These are phyloP conservation scores for Oreochromis spilurus DNA, from an alignment of 2,113 vertebrate genomes.

Conservation along the genomic window DNA sequence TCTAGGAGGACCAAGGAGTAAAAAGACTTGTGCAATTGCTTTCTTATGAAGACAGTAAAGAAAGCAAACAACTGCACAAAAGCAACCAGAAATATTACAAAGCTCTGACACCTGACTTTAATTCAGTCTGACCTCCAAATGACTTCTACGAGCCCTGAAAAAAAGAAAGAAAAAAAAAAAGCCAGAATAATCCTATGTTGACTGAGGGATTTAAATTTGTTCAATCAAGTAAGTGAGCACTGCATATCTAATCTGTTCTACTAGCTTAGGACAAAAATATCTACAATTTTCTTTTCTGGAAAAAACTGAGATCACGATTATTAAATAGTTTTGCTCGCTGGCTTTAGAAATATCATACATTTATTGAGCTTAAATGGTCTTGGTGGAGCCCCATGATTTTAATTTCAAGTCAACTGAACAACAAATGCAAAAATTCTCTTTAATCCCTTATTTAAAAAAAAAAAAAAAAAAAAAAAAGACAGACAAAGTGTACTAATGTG, in stretches of 20 bases:
- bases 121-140: slow-evolving; percentile 6
- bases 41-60: background rate
- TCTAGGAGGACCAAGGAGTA: background rate
- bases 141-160: background rate
- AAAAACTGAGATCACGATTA: background rate
- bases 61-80: background rate
- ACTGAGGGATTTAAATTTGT: slow-evolving; percentile 28
- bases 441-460: background rate
- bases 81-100: background rate
- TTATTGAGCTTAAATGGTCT: background rate
- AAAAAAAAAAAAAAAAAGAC: background rate
- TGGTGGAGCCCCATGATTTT: background rate
- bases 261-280: background rate
- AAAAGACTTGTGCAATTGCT: background rate
- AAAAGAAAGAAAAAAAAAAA: background rate
- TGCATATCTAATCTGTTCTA: background rate
- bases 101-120: background rate
- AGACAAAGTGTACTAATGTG: background rate
- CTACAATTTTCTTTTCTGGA: background rate
- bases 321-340: background rate
- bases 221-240: background rate
- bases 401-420: background rate
- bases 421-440: background rate
- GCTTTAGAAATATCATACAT: background rate
- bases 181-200: slow-evolving; percentile 7